Evolutionary conservation across 2,797 vertebrate species (phyloP), one percentile per base, ranked within the genome.

Genomic region (Fistularia tabacaria): DNA sequence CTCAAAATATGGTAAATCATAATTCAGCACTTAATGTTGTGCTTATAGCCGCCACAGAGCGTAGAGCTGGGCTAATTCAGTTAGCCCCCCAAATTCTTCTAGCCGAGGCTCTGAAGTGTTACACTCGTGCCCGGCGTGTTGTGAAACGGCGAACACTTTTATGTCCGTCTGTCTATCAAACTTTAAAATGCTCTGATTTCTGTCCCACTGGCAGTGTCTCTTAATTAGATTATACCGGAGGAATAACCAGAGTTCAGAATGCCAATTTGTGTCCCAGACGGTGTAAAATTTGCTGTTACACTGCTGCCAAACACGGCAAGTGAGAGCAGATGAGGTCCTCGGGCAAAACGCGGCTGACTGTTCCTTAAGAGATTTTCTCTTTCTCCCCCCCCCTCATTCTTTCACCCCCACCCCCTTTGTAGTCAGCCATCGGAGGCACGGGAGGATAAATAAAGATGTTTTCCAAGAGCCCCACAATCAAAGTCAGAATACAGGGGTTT

Each of bases 201-300:
- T 79, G 56, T 72, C 84, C 88, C 82, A 86, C 82, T 80, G 86
- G 87, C 85, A 83, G 69, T 85, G 82, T 87, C 74, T 84, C 85
- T 85, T 89, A 88, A 90, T 90, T 88, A 84, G 82, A 89, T 89
- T 87, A 89, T 82, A 82, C 71, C 72, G 69, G 61, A 81, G 78
- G 66, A 83, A 83, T 83, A 82, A 80, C 80, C 66, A 57, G 74
- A 74, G 80, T 82, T 86, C 82, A 84, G 69, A 80, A 88, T 83
- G 85, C 73, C 84, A 89, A 85, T 88, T 86, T 87, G 77, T 85
- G 77, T 86, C 70, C 79, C 81, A 88, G 82, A 88, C 81, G 62
- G 87, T 90, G 87, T 86, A 88, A 88, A 89, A 90, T 87, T 73
- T 80, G 76, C 81, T 85, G 78, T 88, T 84, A 73, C 78, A 76